Evolutionary conservation across 2,113 vertebrate genomes (phyloP).

Genomic region (Cichladusa arquata): DNA sequence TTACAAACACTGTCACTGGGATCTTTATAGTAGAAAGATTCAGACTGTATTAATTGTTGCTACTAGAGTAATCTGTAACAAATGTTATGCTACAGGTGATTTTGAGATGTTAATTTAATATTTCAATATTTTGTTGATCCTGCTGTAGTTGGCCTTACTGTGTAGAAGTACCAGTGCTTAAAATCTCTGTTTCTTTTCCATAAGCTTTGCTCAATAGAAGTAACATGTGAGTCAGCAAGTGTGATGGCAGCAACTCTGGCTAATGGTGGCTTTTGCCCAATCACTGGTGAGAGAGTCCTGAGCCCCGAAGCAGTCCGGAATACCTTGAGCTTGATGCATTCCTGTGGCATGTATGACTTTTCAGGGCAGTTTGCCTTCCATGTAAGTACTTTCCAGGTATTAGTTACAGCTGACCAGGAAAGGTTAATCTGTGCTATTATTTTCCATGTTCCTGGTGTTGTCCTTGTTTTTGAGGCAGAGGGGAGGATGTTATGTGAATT

Average conservation of each 20-base stretch:
- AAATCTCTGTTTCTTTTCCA: slow-evolving; percentile 15
- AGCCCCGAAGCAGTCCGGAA: slow-evolving; percentile 95
- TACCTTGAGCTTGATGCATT: slow-evolving; percentile 97
- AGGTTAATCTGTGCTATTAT: neutral
- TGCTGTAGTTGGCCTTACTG: neutral
- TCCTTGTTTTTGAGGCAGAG: neutral
- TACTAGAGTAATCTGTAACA: neutral
- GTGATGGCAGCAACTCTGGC: slow-evolving; percentile 98
- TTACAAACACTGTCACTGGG: slow-evolving; percentile 13
- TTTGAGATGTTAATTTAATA: neutral
- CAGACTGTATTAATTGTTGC: neutral
- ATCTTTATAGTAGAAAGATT: neutral
- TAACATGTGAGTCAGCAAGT: slow-evolving; percentile 96
- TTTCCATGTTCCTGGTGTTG: neutral
- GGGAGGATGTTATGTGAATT: accelerated
- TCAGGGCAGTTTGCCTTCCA: slow-evolving; percentile 99
- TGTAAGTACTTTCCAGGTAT: slow-evolving; percentile 77
- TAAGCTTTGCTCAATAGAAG: slow-evolving; percentile 96
- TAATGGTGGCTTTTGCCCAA: slow-evolving; percentile 98
- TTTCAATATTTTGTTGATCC: neutral
- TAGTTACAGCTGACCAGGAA: neutral
- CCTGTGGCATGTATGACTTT: slow-evolving; percentile 99
- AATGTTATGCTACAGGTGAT: neutral
- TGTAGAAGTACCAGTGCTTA: neutral
- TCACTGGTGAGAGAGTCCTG: slow-evolving; percentile 93